These are phyloP conservation scores for Cryptosula pallasiana DNA, from an alignment of 2,888 invertebrate genomes.

Conservation along the genomic window DNA sequence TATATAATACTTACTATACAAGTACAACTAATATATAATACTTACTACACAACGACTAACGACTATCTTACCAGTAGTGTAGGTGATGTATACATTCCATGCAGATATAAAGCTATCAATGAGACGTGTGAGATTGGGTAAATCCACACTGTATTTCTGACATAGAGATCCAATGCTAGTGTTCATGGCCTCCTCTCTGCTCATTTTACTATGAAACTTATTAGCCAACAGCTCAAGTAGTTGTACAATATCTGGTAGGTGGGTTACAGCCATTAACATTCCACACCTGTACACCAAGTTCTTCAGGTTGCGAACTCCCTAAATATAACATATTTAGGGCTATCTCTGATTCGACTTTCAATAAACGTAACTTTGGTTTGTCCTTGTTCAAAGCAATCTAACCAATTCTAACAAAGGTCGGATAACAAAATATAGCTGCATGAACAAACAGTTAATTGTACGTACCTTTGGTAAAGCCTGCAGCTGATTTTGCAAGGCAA, in stretches of 20 bases:
- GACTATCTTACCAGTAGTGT: neutral
- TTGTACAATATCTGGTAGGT: neutral
- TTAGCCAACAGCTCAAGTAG: neutral
- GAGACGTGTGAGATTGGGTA: neutral
- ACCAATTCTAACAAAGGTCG: too few species aligned
- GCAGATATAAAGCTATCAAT: constrained; percentile 4
- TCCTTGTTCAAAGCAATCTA: too few species aligned
- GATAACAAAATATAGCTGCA: too few species aligned
- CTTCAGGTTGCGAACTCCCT: neutral
- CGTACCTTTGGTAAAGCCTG: too few species aligned
- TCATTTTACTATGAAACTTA: constrained; percentile 15
- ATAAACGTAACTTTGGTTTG: too few species aligned
- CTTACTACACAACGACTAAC: too few species aligned
- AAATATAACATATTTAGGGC: too few species aligned
- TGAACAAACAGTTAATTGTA: too few species aligned
- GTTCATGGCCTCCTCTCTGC: neutral
- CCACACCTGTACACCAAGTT: neutral
- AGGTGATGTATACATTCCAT: neutral
- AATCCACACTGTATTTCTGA: neutral
- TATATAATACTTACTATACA: too few species aligned
- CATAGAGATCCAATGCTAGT: neutral
- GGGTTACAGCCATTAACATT: neutral
- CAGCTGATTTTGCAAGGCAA: neutral
- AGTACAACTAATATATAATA: too few species aligned
- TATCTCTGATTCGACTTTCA: too few species aligned